Percentiles rank a stretch among this genome's conserved stretches.
Conservation (phyloP, 2,113 vertebrate genomes). For the Rhynchopsitta pachyrhyncha region DNA sequence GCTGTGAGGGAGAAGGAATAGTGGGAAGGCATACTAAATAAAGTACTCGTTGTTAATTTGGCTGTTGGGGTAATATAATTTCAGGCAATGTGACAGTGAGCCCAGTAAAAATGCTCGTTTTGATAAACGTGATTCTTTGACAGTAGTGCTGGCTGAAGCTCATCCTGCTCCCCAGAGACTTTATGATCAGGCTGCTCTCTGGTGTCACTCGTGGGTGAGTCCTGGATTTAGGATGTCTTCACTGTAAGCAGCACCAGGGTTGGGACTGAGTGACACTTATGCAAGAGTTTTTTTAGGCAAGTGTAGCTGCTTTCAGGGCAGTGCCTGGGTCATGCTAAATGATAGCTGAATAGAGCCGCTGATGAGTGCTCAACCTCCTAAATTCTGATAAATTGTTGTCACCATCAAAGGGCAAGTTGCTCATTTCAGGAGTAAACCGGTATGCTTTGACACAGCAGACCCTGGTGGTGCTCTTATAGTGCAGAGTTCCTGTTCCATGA, state of each 20-base stretch:
- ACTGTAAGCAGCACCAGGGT: neutral
- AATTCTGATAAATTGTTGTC: neutral
- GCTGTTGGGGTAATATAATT: conserved; percentile 27
- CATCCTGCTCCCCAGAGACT: neutral
- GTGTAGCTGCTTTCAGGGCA: neutral
- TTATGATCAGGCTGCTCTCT: neutral
- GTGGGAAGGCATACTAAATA: neutral
- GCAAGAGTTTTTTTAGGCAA: neutral
- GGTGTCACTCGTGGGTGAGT: rapidly evolving
- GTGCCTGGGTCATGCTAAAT: neutral
- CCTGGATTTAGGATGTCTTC: neutral
- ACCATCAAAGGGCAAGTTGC: neutral
- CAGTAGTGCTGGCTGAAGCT: neutral
- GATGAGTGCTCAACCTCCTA: neutral
- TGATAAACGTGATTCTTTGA: neutral
- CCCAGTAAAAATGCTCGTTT: neutral
- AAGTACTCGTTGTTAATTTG: neutral
- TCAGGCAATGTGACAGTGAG: neutral
- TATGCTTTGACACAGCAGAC: neutral
- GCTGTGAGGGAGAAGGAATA: neutral
- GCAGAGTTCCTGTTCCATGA: neutral
- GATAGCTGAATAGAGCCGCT: neutral
- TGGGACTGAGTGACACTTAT: neutral
- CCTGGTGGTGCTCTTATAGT: neutral
- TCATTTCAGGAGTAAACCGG: neutral